Base-by-base conservation (phyloP, 2,113 vertebrate genomes). In the Boulengeromyrus knoepffleri region DNA sequence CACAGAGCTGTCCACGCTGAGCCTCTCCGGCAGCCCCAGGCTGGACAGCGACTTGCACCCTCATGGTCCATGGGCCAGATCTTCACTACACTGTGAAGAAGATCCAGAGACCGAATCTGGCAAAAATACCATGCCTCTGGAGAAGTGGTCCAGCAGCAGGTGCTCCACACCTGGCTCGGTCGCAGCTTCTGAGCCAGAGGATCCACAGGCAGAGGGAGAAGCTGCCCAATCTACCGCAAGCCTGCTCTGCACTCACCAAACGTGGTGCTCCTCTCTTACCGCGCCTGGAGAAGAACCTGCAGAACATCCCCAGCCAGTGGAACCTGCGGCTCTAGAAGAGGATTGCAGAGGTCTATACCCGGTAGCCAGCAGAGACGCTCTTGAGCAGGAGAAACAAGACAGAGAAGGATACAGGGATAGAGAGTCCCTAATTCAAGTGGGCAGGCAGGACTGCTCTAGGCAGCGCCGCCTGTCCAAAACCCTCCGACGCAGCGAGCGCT, bases 401-500 rank as follows among this genome's bases (percentile, higher is more conserved):
- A 74, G 90, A 94, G 89, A 89, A 93, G 19, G 27, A 92, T 7
- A 92, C 89, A 12, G 90, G 27, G 62, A 31, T 91, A 27, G 77
- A 21, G 66, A 88, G 0, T 70, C 91, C 24, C 0, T 91, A 91
- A 39, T 91, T 1, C 88, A 74, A 1, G 6, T 47, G 0, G 91
- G 88, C 56, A 96, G 94, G 88, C 95, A 93, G 3, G 84, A 93
- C 24, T 93, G 94, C 0, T 89, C 95, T 0, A 96, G 94, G 3
- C 96, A 96, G 21, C 95, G 96, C 27, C 96, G 97, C 17, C 96
- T 95, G 0, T 94, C 96, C 46, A 96, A 97, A 42, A 96, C 97
- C 91, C 96, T 98, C 0, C 96, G 98, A 0, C 96, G 96, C 36
- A 98, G 94, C 0, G 97, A 99, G 17, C 97, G 98, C 5, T 99